Conservation (phyloP, 2,888 invertebrate species). For the Tanytarsus gracilentus region DNA sequence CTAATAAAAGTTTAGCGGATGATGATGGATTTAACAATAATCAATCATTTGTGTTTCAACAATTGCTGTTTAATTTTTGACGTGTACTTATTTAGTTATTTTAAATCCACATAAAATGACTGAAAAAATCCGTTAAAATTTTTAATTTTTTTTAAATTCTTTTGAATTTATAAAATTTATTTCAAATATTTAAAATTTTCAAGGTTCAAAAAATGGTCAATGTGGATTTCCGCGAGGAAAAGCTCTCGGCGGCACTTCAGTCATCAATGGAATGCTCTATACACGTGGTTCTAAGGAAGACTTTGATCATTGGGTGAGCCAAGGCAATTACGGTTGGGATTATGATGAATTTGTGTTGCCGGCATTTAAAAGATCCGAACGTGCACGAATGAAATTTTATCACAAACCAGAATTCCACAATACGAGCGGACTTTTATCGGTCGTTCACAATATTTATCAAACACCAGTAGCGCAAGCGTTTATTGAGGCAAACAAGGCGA, state of each 20-base stretch:
- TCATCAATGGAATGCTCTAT: conserved; percentile 48
- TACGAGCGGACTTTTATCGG: conserved; percentile 41
- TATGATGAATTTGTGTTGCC: conserved; percentile 43
- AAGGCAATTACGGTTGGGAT: conserved; percentile 50
- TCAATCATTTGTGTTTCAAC: no score
- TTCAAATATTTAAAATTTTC: conserved; percentile 17
- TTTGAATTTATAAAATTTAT: conserved; percentile 1
- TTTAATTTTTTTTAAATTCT: no score
- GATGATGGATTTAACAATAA: no score
- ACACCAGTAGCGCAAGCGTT: conserved; percentile 42
- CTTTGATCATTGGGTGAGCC: conserved; percentile 54
- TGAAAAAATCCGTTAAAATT: no score
- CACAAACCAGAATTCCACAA: conserved; percentile 39
- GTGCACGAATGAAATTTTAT: conserved; percentile 32
- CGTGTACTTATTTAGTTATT: no score
- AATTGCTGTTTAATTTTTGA: no score
- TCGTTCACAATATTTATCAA: conserved; percentile 31
- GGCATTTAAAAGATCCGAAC: conserved; percentile 41
- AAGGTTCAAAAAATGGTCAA: conserved; percentile 37
- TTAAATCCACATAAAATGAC: no score
- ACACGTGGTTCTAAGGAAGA: conserved; percentile 52
- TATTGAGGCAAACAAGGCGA: conserved; percentile 39
- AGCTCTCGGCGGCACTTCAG: conserved; percentile 47
- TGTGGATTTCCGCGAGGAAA: conserved; percentile 47
- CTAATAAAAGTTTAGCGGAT: no score